These are phyloP conservation scores for Rissa tridactyla DNA, from an alignment of 2,113 vertebrate species.

Conservation along the genomic window DNA sequence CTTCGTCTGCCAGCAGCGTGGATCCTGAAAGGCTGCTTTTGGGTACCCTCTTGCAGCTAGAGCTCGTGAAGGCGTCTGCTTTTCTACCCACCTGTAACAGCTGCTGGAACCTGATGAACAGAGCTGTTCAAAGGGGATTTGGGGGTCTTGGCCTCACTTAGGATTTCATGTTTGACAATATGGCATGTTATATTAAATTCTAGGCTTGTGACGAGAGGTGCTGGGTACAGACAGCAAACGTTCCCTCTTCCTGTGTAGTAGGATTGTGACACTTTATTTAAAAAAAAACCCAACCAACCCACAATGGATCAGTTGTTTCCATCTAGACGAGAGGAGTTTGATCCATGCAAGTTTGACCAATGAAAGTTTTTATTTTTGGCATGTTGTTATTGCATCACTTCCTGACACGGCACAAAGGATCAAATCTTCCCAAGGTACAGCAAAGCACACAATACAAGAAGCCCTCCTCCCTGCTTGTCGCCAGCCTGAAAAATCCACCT, in stretches of 20 bases:
- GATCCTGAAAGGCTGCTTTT: not conserved
- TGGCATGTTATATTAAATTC: not conserved
- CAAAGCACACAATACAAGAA: not conserved
- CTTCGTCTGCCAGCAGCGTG: not conserved
- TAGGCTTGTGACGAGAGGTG: not conserved
- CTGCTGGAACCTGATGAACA: not conserved
- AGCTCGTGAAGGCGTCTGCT: not conserved
- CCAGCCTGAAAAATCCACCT: not conserved
- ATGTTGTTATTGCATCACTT: not conserved
- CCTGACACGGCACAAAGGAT: not conserved
- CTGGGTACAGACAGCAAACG: not conserved
- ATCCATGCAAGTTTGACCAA: not conserved
- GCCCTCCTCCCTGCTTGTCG: not conserved
- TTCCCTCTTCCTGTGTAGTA: not conserved
- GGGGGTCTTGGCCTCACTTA: not conserved
- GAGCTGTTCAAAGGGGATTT: not conserved
- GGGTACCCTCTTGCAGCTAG: not conserved
- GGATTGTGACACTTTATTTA: not conserved
- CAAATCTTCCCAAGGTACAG: not conserved
- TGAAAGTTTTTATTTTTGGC: not conserved
- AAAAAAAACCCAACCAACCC: not conserved
- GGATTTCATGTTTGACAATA: not conserved
- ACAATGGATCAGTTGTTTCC: not conserved
- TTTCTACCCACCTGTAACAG: not conserved
- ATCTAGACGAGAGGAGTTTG: not conserved